phyloP scores from a whole-genome alignment of 2,888 invertebrate genomes.

The Sminthurides aquaticus region DNA sequence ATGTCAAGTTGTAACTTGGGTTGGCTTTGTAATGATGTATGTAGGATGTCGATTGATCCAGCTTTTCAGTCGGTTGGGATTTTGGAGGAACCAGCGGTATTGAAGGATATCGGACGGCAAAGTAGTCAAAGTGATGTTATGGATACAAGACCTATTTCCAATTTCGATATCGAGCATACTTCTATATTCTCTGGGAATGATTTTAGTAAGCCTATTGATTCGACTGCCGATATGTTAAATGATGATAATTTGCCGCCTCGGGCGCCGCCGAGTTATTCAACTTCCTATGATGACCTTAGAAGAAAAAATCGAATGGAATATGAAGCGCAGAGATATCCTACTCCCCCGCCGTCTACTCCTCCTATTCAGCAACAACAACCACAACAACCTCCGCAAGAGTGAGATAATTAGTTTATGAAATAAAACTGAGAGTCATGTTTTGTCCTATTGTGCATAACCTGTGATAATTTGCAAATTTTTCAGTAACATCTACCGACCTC shows the following conservation, averaged over 20 bases:
- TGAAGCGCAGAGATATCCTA: slow-evolving; percentile 47
- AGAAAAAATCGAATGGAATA: slow-evolving; percentile 62
- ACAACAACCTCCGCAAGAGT: slow-evolving; percentile 14
- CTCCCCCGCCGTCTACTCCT: not conserved
- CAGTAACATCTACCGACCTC: not conserved
- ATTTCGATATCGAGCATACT: slow-evolving; percentile 32
- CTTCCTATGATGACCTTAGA: slow-evolving; percentile 66
- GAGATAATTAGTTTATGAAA: not conserved
- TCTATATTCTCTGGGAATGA: slow-evolving; percentile 14
- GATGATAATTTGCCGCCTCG: slow-evolving; percentile 49
- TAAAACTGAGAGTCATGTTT: not conserved
- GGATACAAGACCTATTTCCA: slow-evolving; percentile 27
- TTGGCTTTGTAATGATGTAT: too few species aligned
- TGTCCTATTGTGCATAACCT: too few species aligned
- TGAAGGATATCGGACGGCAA: not conserved
- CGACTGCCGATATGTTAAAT: slow-evolving; percentile 45
- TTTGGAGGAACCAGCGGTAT: not conserved
- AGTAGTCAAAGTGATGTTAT: slow-evolving; percentile 7
- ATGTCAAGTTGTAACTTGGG: too few species aligned
- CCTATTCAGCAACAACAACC: not conserved
- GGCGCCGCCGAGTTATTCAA: slow-evolving; percentile 47
- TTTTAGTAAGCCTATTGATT: slow-evolving; percentile 20
- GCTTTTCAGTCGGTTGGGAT: not conserved
- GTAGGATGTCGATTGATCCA: too few species aligned
- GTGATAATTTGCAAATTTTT: too few species aligned